Evolutionary conservation across 2,888 invertebrate genomes (phyloP), one percentile per base, ranked within the genome.

Genomic region (Eumerus sabulonum): DNA sequence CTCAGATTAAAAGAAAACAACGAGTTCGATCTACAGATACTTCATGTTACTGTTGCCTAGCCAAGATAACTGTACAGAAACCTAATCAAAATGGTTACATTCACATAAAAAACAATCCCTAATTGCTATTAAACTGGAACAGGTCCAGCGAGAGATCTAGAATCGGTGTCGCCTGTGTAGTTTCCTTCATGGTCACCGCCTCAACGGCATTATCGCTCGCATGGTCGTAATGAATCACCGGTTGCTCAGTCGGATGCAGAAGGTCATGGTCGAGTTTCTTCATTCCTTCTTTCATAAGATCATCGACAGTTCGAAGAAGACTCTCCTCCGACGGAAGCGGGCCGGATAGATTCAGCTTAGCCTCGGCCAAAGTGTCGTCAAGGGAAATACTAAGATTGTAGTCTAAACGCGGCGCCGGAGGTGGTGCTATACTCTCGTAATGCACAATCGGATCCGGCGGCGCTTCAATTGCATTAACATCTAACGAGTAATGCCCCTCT

Each of bases 171-270:
- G 81, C 76, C 18, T 84, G 83, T 7, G 84, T 83, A 1, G 86
- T 86, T 51, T 86, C 86, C 70, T 88, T 87, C 85, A 88, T 87
- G 19, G 83, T 83, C 9, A 87, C 84, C 11, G 89, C 89, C 68
- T 89, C 89, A 17, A 89, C 89, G 7, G 89, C 89, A 83, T 89
- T 89, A 74, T 89, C 89, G 74, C 86, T 88, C 35, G 84, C 88
- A 82, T 89, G 87, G 70, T 88, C 89, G 35, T 88, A 88, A 62
- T 87, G 85, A 13, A 84, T 83, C 1, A 76, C 82, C 14, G 83
- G 76, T 1, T 85, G 83, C 44, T 66, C 51, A 7, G 60, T 11
- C 1, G 64, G 79, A 3, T 83, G 59, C 1, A 83, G 16, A 38
- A 60, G 82, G 1, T 79, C 72, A n/a, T 72, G 81, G 14, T 70